Percentiles rank a stretch among this genome's conserved stretches.
These are phyloP conservation scores for Toxonevra muliebris DNA, from an alignment of 2,888 invertebrate genomes.

Conservation along the genomic window DNA sequence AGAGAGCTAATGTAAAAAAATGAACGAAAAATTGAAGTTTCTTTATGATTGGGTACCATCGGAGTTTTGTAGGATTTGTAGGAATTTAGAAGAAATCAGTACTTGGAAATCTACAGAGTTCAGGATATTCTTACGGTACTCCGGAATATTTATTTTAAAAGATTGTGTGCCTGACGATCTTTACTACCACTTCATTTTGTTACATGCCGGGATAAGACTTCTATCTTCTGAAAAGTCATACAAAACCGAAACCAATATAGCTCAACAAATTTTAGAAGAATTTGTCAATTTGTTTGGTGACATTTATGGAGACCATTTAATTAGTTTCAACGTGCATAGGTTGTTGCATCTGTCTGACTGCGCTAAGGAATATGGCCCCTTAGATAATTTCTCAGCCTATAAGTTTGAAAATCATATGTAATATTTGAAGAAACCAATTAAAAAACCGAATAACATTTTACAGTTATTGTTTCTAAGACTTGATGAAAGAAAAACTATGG, in stretches of 20 bases:
- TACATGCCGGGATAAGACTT: slow-evolving; percentile 27
- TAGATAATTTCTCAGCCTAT: slow-evolving; percentile 28
- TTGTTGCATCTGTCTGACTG: slow-evolving; percentile 21
- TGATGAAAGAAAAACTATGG: slow-evolving; percentile 11
- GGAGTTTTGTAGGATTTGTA: neutral
- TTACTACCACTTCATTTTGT: slow-evolving; percentile 18
- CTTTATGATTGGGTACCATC: neutral
- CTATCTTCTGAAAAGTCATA: slow-evolving; percentile 25
- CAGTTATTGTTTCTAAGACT: slow-evolving; percentile 25
- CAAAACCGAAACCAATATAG: slow-evolving; percentile 21
- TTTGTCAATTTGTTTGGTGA: slow-evolving; percentile 26
- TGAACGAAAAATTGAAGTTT: neutral
- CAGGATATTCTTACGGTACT: slow-evolving; percentile 26
- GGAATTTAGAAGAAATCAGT: neutral
- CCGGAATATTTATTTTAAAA: too few relatives aligned
- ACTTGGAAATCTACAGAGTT: slow-evolving; percentile 24
- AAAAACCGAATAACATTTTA: slow-evolving; percentile 25
- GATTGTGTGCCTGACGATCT: too few relatives aligned
- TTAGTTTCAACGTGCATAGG: slow-evolving; percentile 29
- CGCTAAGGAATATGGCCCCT: slow-evolving; percentile 17
- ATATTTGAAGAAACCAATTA: slow-evolving; percentile 26
- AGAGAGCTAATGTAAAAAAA: neutral
- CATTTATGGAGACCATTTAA: slow-evolving; percentile 30
- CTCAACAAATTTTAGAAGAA: slow-evolving; percentile 22
- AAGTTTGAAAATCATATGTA: slow-evolving; percentile 34